Base-by-base conservation (phyloP, 2,113 vertebrate genomes). In the Brevimyrus niger region DNA sequence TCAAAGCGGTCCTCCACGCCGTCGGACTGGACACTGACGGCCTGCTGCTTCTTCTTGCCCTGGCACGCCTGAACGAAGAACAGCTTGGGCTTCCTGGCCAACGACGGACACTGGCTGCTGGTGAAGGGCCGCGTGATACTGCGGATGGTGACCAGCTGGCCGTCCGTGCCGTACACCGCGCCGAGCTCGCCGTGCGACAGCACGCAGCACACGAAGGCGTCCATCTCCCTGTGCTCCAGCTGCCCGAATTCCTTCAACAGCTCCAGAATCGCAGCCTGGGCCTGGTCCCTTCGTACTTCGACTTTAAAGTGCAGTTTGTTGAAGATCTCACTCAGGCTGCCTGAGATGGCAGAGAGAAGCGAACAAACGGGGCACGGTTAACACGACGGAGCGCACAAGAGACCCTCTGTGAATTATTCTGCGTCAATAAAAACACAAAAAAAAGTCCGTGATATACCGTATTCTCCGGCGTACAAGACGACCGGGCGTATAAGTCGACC, bases 61-160 rank as follows among this genome's bases (percentile, higher is more conserved):
- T 95, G 95, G 86, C 95, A 96, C 17, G 95, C 92, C 80, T 92
- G 93, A 61, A 96, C 95, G 89, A 96, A 94, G 93, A 96, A 96
- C 42, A 96, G 76, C 90, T 96, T 96, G 89, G 95, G 96, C 91
- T 96, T 96, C 27, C 87, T 91, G 46, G 90, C 76, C 47, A 96
- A 93, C 21, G 94, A 90, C 21, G 2, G 55, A 91, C 96, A 95
- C 0, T 87, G 89, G 38, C 46, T 91, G 90, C 93, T 91, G 84
- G 91, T 93, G 92, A 96, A 95, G 31, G 58, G 92, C 87, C 38
- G 69, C 1, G 94, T n/a, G 85, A 96, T 89, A 0, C 93, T 89
- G 9, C 90, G 93, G 50, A 96, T 94, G 65, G 76, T 44, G 80
- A 96, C 82, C 1, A 46, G 7, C 2, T 87, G 0, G 10, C 91